A percentile compares a stretch with the other conserved stretches of the same genome.
These are phyloP conservation scores for Trissoscelio sp. DNA, from an alignment of 2,888 invertebrate genomes.

Conservation along the genomic window DNA sequence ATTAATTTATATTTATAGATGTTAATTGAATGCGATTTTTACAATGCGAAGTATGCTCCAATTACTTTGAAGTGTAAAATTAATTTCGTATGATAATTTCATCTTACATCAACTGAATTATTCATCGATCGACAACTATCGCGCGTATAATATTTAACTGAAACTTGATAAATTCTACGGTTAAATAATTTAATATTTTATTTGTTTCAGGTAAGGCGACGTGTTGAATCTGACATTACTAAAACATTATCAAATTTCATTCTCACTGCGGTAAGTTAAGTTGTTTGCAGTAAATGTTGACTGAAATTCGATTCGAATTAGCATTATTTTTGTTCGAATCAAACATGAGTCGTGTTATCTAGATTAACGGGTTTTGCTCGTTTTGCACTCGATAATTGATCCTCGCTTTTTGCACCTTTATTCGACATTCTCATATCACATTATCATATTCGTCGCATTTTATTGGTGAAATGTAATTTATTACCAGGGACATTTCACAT, in stretches of 20 bases:
- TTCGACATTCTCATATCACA: too few species aligned
- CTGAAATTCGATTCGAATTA: slow-evolving; percentile 59
- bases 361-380: slow-evolving; percentile 39
- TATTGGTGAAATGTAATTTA: slow-evolving; percentile 11
- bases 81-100: slow-evolving; percentile 23
- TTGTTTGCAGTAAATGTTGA: slow-evolving; percentile 54
- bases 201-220: slow-evolving; percentile 54
- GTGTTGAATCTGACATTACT: slow-evolving; percentile 21
- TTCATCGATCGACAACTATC: slow-evolving; percentile 6
- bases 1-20: not conserved
- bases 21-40: slow-evolving; percentile 4
- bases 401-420: slow-evolving; percentile 15
- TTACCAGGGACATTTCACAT: slow-evolving; percentile 14
- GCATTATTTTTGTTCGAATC: slow-evolving; percentile 53
- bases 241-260: slow-evolving; percentile 51
- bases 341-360: slow-evolving; percentile 38
- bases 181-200: slow-evolving; percentile 49
- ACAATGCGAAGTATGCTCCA: not conserved
- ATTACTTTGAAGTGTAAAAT: slow-evolving; percentile 1
- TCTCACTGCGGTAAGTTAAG: slow-evolving; percentile 53
- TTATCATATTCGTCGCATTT: not conserved
- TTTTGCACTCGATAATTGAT: slow-evolving; percentile 47
- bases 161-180: slow-evolving; percentile 23
- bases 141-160: slow-evolving; percentile 6
- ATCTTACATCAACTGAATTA: slow-evolving; percentile 3